phyloP scores from a whole-genome alignment of 37 sponge, comb jelly and placozoan genomes.

The Axinella damicornis region DNA sequence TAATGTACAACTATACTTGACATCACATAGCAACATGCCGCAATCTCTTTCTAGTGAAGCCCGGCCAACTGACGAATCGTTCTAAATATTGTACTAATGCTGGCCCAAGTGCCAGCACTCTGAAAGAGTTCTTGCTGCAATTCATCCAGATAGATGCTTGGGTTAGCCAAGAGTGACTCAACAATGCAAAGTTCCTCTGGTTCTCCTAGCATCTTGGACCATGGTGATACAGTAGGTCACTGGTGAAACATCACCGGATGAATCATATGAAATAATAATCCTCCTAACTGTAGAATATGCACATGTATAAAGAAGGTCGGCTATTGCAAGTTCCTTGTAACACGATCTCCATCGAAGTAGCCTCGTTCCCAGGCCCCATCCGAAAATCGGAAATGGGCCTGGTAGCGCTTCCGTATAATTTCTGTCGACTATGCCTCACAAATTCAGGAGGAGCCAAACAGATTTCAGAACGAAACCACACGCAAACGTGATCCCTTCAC shows the following conservation, averaged over 20 bases:
- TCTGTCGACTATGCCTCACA: too few species aligned
- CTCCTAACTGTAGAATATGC: conserved; percentile 13
- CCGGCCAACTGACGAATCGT: conserved; percentile 14
- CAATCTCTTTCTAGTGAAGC: conserved; percentile 34
- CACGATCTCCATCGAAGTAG: too few species aligned
- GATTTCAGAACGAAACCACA: too few species aligned
- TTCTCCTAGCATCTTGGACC: not conserved
- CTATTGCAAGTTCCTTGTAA: conserved; percentile 17
- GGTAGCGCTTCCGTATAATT: too few species aligned
- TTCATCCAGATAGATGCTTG: conserved; percentile 38
- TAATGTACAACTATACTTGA: conserved; percentile 35
- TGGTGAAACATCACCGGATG: conserved; percentile 24
- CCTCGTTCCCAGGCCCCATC: too few species aligned
- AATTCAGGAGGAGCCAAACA: too few species aligned
- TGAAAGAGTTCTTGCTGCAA: not conserved
- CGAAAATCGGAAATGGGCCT: too few species aligned
- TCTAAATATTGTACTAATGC: conserved; percentile 20
- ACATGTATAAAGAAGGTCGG: conserved; percentile 10
- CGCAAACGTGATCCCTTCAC: too few species aligned
- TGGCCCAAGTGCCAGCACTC: not conserved
- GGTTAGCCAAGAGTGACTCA: conserved; percentile 4
- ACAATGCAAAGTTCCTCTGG: conserved; percentile 2
- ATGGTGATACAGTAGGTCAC: not conserved
- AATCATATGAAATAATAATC: not conserved
- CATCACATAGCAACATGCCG: conserved; percentile 7